phyloP scores from a whole-genome alignment of 2,113 vertebrate genomes.

The Rhea americana region DNA sequence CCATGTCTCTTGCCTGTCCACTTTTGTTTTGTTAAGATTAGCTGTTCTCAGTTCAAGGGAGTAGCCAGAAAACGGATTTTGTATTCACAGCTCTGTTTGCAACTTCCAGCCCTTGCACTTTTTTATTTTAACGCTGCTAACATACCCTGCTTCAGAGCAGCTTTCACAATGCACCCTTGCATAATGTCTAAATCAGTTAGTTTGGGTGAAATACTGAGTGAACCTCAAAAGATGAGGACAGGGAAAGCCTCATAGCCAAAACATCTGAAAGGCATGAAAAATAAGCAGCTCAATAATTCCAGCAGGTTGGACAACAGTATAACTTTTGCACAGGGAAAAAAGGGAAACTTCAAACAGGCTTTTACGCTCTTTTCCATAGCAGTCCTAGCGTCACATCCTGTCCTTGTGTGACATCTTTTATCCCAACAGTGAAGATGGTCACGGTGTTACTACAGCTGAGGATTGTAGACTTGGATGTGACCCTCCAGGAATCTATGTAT shows the following conservation, averaged over 20 bases:
- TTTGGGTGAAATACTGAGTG: background rate
- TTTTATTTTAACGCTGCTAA: slow-evolving; percentile 21
- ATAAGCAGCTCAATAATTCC: background rate
- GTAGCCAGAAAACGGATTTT: slow-evolving; percentile 68
- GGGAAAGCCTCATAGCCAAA: background rate
- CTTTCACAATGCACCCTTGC: slow-evolving; percentile 27
- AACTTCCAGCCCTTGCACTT: slow-evolving; percentile 38
- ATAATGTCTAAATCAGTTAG: background rate
- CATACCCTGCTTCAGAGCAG: slow-evolving; percentile 10
- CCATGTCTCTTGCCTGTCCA: slow-evolving; percentile 65
- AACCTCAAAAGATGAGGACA: slow-evolving; percentile 35
- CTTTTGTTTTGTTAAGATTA: slow-evolving; percentile 76
- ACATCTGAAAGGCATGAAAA: background rate
- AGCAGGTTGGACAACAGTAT: background rate
- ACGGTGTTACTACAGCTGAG: background rate
- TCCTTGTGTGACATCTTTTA: background rate
- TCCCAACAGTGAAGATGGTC: background rate
- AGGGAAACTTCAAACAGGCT: background rate
- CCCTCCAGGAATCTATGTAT: background rate
- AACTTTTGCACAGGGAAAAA: background rate
- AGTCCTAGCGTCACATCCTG: background rate
- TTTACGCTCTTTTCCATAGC: background rate
- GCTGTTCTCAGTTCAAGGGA: slow-evolving; percentile 61
- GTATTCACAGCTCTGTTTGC: slow-evolving; percentile 63
- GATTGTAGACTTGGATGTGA: background rate